Evolutionary conservation across 2,113 vertebrate species (phyloP), one percentile per base, ranked within the genome.

Genomic region (Sapayoa aenigma): DNA sequence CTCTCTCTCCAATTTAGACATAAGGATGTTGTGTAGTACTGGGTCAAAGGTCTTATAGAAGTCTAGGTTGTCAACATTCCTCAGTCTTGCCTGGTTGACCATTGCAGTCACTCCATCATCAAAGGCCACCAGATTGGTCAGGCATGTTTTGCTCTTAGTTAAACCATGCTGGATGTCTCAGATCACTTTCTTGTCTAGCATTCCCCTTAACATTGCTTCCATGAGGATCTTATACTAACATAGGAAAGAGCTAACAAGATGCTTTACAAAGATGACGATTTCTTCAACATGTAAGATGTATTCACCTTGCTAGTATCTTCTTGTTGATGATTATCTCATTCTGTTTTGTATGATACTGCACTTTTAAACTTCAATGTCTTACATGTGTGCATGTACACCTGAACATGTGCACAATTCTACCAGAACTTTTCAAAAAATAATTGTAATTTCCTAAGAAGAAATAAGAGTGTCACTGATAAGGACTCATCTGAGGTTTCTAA

Each of bases 81-180:
- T 31, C 35, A n/a, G 15, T 52, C 33, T 60, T 67, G 28, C 9
- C 5, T 24, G 30, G 28, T n/a, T 0, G 0, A 30, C 15, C 11
- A 9, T 14, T n/a, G 46, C 28, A 25, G 33, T 17, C 69, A 74
- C 6, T 39, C 60, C 16, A 47, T n/a, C 33, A n/a, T 11, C 39
- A 33, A n/a, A 59, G 53, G 19, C 13, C 28, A n/a, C 4, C 10
- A 46, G 39, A 39, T 12, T 21, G 13, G 9, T 30, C 22, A 68
- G 49, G 33, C 3, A 5, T 46, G 7, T 11, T 39, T 59, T 59
- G 12, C 11, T 6, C 33, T 25, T 39, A 30, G 15, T 67, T 52
- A 39, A 60, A 23, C 11, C 39, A 18, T 28, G 9, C 7, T 59
- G 35, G 23, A 22, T 52, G 23, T 46, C 44, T 59, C 37, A 46